Evolutionary conservation across 2,797 vertebrate species (phyloP), one percentile per base, ranked within the genome.

Genomic region (Propithecus perrieri): DNA sequence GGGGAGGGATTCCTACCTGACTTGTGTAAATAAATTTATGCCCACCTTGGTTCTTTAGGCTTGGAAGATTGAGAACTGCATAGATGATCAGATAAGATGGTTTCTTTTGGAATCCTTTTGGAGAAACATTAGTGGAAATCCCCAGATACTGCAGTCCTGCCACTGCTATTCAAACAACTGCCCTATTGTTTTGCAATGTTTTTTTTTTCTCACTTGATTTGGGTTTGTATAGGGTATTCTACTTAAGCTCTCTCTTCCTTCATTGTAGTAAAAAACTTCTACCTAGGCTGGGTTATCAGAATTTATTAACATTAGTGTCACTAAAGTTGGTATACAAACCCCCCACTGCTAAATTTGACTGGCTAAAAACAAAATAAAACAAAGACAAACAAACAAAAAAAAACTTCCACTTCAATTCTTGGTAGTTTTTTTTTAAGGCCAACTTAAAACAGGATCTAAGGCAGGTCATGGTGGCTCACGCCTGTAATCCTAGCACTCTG

Each of bases 61-160:
- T 57, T 50, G 48, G 26, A 86, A 81, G 46, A 81, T 59, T 91
- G 83, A 91, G 83, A 92, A 90, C 85, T 75, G 26, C 35, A 10
- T 75, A 79, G 69, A 83, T 78, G 38, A 63, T 96, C 85, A 88
- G 63, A 78, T 63, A 43, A 53, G 57, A 4, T 59, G 46, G 61
- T 87, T 72, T 71, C 33, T 92, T 95, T 63, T 92, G 86, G 95
- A 89, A 87, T 75, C 11, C 50, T 84, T 79, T 91, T 89, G 57
- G 55, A 55, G 67, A 91, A 84, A 96, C 48, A 20, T 50, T 41
- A 50, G 22, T 95, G 65, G 95, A 83, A 92, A 88, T 95, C 35
- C 67, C 84, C 48, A n/a, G 71, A 46, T 57, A 35, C 11, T 33
- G n/a, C 14, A 48, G 9, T 41, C 81, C 76, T 79, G 38, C 59